Conservation (phyloP, 1,140 invertebrate genomes). For the Conus betulinus region DNA sequence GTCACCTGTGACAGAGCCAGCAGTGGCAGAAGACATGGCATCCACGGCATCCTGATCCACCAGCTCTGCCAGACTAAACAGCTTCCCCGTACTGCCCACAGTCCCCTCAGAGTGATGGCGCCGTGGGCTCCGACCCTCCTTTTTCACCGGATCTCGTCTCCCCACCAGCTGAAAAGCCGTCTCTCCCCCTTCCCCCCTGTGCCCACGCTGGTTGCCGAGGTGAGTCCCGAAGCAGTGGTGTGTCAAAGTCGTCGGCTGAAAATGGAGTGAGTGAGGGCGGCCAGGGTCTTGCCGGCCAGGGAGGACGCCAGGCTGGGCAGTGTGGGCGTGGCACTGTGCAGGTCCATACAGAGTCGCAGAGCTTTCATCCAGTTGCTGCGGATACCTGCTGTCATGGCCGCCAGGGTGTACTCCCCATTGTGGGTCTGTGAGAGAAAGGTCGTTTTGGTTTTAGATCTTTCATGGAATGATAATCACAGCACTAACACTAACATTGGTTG, state of each 20-base stretch:
- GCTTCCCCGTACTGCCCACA: background rate
- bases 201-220: too few relatives aligned
- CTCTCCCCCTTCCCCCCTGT: conserved; percentile 28
- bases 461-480: conserved; percentile 37
- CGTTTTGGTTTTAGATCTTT: too few relatives aligned
- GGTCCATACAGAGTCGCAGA: conserved; percentile 77
- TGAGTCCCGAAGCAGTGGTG: background rate
- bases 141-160: conserved; percentile 40
- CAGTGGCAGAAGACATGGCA: too few relatives aligned
- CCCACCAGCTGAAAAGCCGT: conserved; percentile 49
- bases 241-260: conserved; percentile 58
- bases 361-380: conserved; percentile 94
- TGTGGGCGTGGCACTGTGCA: conserved; percentile 56
- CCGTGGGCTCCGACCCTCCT: conserved; percentile 49
- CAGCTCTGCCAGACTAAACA: too few relatives aligned
- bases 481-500: too few relatives aligned
- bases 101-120: conserved; percentile 69
- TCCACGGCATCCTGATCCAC: too few relatives aligned
- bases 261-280: conserved; percentile 32
- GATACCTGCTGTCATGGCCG: conserved; percentile 93
- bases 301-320: conserved; percentile 38
- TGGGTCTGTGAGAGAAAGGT: conserved; percentile 81
- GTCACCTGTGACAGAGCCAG: too few relatives aligned
- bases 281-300: conserved; percentile 26
- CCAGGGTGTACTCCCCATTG: conserved; percentile 86